Percentiles rank a stretch among this genome's conserved stretches.
These are phyloP conservation scores for Hipposideros larvatus DNA, from an alignment of 2,797 vertebrate genomes.

Conservation along the genomic window DNA sequence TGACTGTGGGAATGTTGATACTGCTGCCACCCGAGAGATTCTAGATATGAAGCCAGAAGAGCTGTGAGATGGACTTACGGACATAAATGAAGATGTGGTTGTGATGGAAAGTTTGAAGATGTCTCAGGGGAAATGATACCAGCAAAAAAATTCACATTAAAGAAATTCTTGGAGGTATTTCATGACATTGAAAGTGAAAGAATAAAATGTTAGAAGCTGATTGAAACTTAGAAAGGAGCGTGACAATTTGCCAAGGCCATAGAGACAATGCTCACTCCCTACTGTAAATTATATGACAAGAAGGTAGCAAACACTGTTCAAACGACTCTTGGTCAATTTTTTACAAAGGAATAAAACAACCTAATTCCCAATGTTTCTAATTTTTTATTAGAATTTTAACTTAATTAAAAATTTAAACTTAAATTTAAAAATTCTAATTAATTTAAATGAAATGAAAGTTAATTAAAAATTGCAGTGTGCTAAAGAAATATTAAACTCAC, in stretches of 20 bases:
- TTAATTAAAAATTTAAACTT: not conserved
- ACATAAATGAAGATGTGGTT: not conserved
- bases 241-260: not conserved
- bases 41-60: not conserved
- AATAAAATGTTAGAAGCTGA: not conserved
- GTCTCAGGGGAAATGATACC: not conserved
- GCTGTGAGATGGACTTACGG: not conserved
- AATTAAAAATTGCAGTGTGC: not conserved
- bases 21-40: not conserved
- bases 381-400: not conserved
- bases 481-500: not conserved
- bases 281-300: not conserved
- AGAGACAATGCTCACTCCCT: not conserved
- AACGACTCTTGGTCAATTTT: not conserved
- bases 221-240: not conserved
- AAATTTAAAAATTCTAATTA: not conserved
- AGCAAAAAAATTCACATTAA: conserved; percentile 17
- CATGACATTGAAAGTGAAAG: conserved; percentile 12
- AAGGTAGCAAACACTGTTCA: not conserved
- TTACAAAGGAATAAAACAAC: not conserved
- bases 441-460: not conserved
- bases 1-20: not conserved
- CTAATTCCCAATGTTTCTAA: conserved; percentile 6
- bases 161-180: conserved; percentile 26
- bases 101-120: not conserved